Conservation (phyloP, 2,797 vertebrate species). For the Coreius guichenoti region DNA sequence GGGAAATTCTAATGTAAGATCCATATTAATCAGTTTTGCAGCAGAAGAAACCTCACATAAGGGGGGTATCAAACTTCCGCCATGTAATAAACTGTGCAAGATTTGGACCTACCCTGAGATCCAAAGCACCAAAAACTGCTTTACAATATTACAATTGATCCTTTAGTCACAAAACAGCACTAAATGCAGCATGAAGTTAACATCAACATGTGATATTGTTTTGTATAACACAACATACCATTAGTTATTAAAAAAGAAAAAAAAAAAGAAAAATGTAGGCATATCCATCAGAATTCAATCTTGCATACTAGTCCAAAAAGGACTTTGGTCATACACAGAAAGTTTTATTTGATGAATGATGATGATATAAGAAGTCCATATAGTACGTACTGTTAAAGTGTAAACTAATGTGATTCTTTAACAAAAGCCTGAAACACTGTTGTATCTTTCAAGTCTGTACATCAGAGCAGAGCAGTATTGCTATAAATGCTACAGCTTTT, state of each 20-base stretch:
- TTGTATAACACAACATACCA: background rate
- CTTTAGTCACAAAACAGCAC: slow-evolving; percentile 35
- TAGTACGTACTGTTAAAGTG: slow-evolving; percentile 37
- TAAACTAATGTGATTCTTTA: slow-evolving; percentile 49
- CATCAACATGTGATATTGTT: slow-evolving; percentile 10
- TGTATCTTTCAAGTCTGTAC: slow-evolving; percentile 50
- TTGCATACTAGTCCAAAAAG: slow-evolving; percentile 43
- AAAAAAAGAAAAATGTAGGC: slow-evolving; percentile 1
- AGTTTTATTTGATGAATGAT: slow-evolving; percentile 15
- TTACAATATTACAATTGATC: slow-evolving; percentile 33
- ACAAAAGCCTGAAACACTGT: slow-evolving; percentile 33
- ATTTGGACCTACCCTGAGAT: slow-evolving; percentile 48
- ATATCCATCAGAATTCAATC: slow-evolving; percentile 35
- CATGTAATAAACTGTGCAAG: slow-evolving; percentile 52
- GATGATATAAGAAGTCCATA: slow-evolving; percentile 14
- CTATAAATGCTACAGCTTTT: slow-evolving; percentile 53
- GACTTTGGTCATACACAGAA: slow-evolving; percentile 23
- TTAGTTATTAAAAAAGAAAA: background rate
- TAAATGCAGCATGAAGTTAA: slow-evolving; percentile 37
- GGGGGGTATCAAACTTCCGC: slow-evolving; percentile 13
- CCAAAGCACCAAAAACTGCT: slow-evolving; percentile 43
- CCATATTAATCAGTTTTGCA: slow-evolving; percentile 4
- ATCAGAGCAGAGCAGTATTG: slow-evolving; percentile 50
- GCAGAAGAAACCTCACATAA: slow-evolving; percentile 59
- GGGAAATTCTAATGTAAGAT: background rate